phyloP scores from a whole-genome alignment of 2,113 vertebrate genomes.

The Leptobrachium leishanense region DNA sequence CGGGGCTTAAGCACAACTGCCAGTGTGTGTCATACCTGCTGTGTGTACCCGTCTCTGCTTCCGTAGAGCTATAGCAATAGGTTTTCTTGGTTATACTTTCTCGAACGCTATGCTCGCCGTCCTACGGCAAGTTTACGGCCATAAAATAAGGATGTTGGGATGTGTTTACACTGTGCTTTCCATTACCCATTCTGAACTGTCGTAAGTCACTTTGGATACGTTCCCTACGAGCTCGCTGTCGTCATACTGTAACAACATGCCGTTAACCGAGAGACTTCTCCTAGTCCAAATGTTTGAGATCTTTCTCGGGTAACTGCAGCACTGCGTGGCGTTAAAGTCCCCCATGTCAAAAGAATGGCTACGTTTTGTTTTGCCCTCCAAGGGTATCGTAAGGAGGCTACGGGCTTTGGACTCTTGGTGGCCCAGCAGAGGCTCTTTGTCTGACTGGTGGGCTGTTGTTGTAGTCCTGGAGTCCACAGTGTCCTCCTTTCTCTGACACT shows the following conservation, averaged over 20 bases:
- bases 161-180: conserved; percentile 91
- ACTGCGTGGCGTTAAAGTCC: conserved; percentile 77
- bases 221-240: conserved; percentile 69
- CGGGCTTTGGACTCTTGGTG: conserved; percentile 78
- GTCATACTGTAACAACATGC: conserved; percentile 89
- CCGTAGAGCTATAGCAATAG: conserved; percentile 36
- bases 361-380: conserved; percentile 89
- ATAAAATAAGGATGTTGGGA: not conserved
- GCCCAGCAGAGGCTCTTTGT: conserved; percentile 92
- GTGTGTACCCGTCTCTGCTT: conserved; percentile 30
- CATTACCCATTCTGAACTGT: conserved; percentile 97
- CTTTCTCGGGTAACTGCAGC: conserved; percentile 83
- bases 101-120: conserved; percentile 27
- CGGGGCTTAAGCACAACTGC: conserved; percentile 24
- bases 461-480: conserved; percentile 73
- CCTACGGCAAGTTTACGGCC: not conserved
- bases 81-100: conserved; percentile 5
- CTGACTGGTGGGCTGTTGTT: conserved; percentile 69
- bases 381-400: conserved; percentile 83
- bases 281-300: conserved; percentile 97
- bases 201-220: conserved; percentile 72
- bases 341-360: conserved; percentile 98
- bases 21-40: conserved; percentile 14
- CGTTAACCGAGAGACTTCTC: conserved; percentile 93
- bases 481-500: conserved; percentile 78